Evolutionary conservation across 2,113 vertebrate species (phyloP).

Genomic region (Dipodomys merriami): DNA sequence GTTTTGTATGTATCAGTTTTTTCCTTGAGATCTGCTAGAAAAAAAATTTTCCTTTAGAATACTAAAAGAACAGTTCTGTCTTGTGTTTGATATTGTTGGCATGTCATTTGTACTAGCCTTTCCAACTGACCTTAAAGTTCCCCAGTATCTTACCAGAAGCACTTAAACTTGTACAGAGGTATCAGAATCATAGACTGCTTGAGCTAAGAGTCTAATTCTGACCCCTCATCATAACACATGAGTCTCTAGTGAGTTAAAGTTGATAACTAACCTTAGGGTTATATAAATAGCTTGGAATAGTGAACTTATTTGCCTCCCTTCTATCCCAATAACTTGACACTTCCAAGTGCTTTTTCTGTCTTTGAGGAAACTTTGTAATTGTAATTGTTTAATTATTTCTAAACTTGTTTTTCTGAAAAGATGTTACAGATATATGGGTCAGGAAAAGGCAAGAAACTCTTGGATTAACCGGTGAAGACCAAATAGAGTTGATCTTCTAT

Average conservation of each 20-base stretch:
- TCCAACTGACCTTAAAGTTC: not conserved
- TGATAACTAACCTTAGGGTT: not conserved
- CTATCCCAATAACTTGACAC: not conserved
- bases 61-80: not conserved
- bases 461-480: not conserved
- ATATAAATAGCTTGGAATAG: not conserved
- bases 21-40: not conserved
- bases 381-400: not conserved
- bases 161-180: not conserved
- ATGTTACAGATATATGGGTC: not conserved
- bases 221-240: no score
- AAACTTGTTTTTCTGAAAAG: constrained; percentile 13
- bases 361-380: constrained; percentile 3
- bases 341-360: not conserved
- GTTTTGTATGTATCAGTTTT: constrained; percentile 12
- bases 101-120: not conserved
- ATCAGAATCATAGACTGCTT: not conserved
- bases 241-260: no score
- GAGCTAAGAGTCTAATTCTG: no score
- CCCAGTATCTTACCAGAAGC: not conserved
- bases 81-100: not conserved
- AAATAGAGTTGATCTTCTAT: not conserved
- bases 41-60: not conserved
- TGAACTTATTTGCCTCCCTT: not conserved
- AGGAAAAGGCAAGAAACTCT: not conserved